A percentile compares a stretch with the other conserved stretches of the same genome.
phyloP scores from a whole-genome alignment of 2,113 vertebrate species.

The Scartelaos histophorus region DNA sequence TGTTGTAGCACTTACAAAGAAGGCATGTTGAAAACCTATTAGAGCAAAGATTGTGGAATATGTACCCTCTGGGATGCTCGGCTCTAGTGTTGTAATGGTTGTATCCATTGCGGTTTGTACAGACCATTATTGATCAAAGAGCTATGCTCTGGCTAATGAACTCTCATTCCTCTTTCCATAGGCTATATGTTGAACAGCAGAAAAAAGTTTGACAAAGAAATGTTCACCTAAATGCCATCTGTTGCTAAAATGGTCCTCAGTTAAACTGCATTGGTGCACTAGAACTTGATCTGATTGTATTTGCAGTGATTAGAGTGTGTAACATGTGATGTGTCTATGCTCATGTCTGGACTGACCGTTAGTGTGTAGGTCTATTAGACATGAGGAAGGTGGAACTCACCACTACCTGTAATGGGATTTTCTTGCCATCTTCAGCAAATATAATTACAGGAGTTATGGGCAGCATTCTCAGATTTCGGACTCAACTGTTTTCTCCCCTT shows the following conservation, averaged over 20 bases:
- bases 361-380: constrained; percentile 52
- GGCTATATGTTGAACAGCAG: constrained; percentile 16
- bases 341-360: constrained; percentile 1
- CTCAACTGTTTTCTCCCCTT: constrained; percentile 33
- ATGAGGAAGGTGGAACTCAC: constrained; percentile 51
- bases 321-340: not conserved
- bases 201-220: constrained; percentile 18
- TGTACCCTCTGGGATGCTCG: constrained; percentile 54
- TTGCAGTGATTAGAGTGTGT: not conserved
- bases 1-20: constrained; percentile 68
- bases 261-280: too few species aligned
- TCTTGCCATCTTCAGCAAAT: constrained; percentile 64
- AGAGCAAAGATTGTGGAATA: constrained; percentile 62
- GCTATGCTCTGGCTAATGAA: constrained; percentile 53
- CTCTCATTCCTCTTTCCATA: constrained; percentile 48
- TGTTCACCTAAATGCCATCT: not conserved
- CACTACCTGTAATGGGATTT: constrained; percentile 67
- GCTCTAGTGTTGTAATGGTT: constrained; percentile 68
- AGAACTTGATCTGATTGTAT: not conserved
- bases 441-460: constrained; percentile 66
- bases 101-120: constrained; percentile 69
- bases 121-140: constrained; percentile 68
- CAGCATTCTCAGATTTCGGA: constrained; percentile 68
- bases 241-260: too few species aligned
- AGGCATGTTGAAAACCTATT: constrained; percentile 72